phyloP scores from a whole-genome alignment of 2,888 invertebrate species.

The Thera britannica region DNA sequence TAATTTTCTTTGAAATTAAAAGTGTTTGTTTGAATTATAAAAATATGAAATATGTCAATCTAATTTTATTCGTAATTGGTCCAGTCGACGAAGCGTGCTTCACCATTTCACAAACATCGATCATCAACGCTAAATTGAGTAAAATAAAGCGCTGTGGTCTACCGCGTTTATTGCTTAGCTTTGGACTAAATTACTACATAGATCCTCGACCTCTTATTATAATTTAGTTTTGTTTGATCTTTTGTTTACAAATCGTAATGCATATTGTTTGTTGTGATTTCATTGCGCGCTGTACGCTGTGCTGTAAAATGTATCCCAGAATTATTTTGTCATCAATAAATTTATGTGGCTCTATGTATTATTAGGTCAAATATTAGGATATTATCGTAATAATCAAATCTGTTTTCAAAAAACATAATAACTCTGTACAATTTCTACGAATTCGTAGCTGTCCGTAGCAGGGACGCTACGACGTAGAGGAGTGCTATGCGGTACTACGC shows the following conservation, averaged over 20 bases:
- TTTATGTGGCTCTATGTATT: too few species aligned
- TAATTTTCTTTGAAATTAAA: too few species aligned
- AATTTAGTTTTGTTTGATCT: not conserved
- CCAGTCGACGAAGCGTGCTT: not conserved
- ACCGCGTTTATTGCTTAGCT: constrained; percentile 52
- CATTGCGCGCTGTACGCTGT: not conserved
- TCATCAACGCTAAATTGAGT: constrained; percentile 40
- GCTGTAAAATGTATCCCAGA: too few species aligned
- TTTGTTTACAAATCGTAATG: too few species aligned
- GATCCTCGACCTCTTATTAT: constrained; percentile 1
- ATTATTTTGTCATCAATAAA: too few species aligned
- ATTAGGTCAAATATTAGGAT: not conserved
- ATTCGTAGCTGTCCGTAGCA: constrained; percentile 33
- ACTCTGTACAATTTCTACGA: constrained; percentile 16
- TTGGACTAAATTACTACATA: constrained; percentile 27
- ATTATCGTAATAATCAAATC: constrained; percentile 7
- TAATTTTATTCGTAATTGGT: not conserved
- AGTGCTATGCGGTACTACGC: constrained; percentile 18
- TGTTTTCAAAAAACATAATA: constrained; percentile 12
- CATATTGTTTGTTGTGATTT: too few species aligned
- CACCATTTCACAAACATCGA: constrained; percentile 14
- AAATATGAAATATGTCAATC: not conserved
- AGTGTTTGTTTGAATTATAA: too few species aligned
- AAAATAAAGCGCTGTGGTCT: constrained; percentile 58
- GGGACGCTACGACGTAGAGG: constrained; percentile 24